These are phyloP conservation scores for Heliconius himera DNA, from an alignment of 1,140 invertebrate genomes.

Conservation along the genomic window DNA sequence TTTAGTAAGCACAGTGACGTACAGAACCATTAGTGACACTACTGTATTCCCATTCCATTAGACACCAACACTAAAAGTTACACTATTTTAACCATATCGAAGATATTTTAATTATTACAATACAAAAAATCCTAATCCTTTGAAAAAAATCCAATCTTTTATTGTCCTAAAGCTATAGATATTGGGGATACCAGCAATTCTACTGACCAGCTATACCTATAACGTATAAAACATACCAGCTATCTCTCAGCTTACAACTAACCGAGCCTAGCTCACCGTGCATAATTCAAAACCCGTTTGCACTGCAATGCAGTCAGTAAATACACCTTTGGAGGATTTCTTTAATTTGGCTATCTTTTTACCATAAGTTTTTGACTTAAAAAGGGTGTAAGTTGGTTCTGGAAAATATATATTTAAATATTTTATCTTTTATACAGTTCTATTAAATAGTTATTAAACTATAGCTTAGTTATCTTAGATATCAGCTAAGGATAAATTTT, in stretches of 20 bases:
- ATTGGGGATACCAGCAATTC: not conserved
- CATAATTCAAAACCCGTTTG: constrained; percentile 47
- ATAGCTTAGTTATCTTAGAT: too few species aligned
- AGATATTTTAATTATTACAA: too few species aligned
- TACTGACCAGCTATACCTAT: not conserved
- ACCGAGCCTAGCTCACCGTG: constrained; percentile 41
- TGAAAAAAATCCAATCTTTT: too few species aligned
- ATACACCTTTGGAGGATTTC: constrained; percentile 32
- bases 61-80: too few species aligned
- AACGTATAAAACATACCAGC: not conserved
- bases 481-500: too few species aligned
- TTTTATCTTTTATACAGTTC: too few species aligned
- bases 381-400: not conserved
- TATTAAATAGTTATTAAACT: too few species aligned
- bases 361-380: not conserved
- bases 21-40: too few species aligned
- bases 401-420: not conserved
- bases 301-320: constrained; percentile 45
- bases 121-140: too few species aligned
- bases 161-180: not conserved
- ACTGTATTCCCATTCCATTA: too few species aligned
- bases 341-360: constrained; percentile 33
- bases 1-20: too few species aligned
- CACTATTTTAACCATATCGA: too few species aligned
- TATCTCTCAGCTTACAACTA: constrained; percentile 39